phyloP scores from a whole-genome alignment of 2,113 vertebrate genomes.

The Cynocephalus volans region DNA sequence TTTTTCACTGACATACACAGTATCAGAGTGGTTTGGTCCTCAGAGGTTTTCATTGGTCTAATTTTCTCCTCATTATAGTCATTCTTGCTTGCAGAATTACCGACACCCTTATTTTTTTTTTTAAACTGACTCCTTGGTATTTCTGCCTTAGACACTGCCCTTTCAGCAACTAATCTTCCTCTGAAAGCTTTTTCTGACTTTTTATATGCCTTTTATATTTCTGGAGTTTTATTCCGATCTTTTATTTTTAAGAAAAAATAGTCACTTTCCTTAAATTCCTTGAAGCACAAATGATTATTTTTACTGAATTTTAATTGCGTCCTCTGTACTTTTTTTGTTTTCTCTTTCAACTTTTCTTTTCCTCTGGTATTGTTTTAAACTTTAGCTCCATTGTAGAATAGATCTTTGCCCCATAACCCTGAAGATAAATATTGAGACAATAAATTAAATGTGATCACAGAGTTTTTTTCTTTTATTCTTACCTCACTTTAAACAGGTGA shows the following conservation, averaged over 20 bases:
- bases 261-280: conserved; percentile 48
- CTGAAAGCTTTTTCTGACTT: conserved; percentile 68
- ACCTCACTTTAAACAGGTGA: conserved; percentile 91
- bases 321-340: background rate
- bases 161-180: conserved; percentile 57
- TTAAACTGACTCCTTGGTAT: background rate
- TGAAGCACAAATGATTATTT: conserved; percentile 53
- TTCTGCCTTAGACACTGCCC: conserved; percentile 60
- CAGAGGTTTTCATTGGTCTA: conserved; percentile 54
- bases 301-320: conserved; percentile 50
- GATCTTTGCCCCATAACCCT: conserved; percentile 35
- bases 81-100: conserved; percentile 39
- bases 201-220: conserved; percentile 63
- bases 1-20: conserved; percentile 72
- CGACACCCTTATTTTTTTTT: background rate
- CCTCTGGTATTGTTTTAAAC: conserved; percentile 29
- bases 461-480: conserved; percentile 9
- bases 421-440: background rate
- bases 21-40: conserved; percentile 67
- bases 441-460: conserved; percentile 52
- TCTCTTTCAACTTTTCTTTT: conserved; percentile 4
- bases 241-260: conserved; percentile 55
- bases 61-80: conserved; percentile 66
- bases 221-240: conserved; percentile 56
- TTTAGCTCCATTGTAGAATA: conserved; percentile 7